Conservation (phyloP, 2,888 invertebrate genomes). For the Syritta pipiens region DNA sequence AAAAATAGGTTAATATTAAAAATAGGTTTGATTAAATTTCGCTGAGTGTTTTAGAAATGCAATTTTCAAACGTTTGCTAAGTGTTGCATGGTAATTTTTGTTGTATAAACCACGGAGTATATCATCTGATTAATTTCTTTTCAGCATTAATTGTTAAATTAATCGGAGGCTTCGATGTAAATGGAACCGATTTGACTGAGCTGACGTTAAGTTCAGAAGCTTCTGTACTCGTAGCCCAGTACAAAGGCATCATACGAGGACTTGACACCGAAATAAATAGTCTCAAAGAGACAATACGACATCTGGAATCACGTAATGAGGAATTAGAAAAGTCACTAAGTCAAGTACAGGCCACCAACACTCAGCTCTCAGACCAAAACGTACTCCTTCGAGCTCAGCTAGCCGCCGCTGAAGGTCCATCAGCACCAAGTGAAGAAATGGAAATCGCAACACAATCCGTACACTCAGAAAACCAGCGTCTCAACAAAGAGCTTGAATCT, state of each 20-base stretch:
- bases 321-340: constrained; percentile 81
- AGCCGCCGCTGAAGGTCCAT: constrained; percentile 76
- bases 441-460: constrained; percentile 72
- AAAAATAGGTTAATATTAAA: too few relatives aligned
- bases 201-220: constrained; percentile 78
- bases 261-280: constrained; percentile 86
- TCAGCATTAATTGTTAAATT: constrained; percentile 81
- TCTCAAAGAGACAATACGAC: constrained; percentile 74
- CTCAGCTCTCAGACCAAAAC: constrained; percentile 91
- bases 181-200: constrained; percentile 80
- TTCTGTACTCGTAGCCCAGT: constrained; percentile 82
- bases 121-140: too few relatives aligned
- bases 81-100: too few relatives aligned
- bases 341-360: constrained; percentile 85
- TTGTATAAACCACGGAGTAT: too few relatives aligned
- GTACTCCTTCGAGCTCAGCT: constrained; percentile 89
- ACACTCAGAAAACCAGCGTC: constrained; percentile 77
- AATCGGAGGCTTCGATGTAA: constrained; percentile 80
- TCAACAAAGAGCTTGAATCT: constrained; percentile 75
- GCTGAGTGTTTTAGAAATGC: too few relatives aligned
- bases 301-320: constrained; percentile 73
- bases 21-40: too few relatives aligned
- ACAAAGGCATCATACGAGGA: constrained; percentile 93
- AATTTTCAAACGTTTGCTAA: too few relatives aligned
- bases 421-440: constrained; percentile 66